Percentiles rank a stretch among this genome's conserved stretches.
Evolutionary conservation across 2,113 vertebrate species (phyloP).

Genomic region (Turnix velox): DNA sequence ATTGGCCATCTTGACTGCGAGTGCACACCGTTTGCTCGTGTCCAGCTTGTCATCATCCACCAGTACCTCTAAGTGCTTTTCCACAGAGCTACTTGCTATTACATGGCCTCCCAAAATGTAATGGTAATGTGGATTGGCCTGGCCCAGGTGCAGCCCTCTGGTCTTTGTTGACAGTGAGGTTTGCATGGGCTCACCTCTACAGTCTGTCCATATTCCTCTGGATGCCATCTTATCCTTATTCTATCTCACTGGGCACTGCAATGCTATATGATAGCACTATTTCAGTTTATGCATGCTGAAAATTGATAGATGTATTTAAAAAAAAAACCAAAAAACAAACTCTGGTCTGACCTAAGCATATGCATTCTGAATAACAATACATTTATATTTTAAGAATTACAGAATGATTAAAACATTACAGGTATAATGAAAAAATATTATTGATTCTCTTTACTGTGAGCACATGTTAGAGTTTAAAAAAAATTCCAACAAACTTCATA

Average conservation of each 20-base stretch:
- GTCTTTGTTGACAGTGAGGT: too few relatives aligned
- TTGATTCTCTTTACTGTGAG: background rate
- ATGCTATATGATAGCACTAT: background rate
- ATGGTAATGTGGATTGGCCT: too few relatives aligned
- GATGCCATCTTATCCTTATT: too few relatives aligned
- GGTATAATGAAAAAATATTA: background rate
- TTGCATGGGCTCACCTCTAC: too few relatives aligned
- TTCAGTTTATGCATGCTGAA: background rate
- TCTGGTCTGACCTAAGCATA: background rate
- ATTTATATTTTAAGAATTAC: background rate
- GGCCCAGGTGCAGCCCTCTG: too few relatives aligned
- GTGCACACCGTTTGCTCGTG: too few relatives aligned
- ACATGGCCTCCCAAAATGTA: too few relatives aligned
- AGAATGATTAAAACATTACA: background rate
- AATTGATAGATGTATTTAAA: background rate
- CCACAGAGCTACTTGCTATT: too few relatives aligned
- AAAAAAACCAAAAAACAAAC: background rate
- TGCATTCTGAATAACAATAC: background rate
- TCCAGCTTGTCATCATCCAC: too few relatives aligned
- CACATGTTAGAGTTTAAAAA: background rate
- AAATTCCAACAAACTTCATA: background rate
- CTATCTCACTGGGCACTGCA: background rate
- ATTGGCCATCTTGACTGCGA: too few relatives aligned
- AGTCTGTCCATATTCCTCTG: too few relatives aligned
- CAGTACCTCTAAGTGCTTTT: too few relatives aligned